phyloP scores from a whole-genome alignment of 2,797 vertebrate species.

The Lepilemur ruficaudatus region DNA sequence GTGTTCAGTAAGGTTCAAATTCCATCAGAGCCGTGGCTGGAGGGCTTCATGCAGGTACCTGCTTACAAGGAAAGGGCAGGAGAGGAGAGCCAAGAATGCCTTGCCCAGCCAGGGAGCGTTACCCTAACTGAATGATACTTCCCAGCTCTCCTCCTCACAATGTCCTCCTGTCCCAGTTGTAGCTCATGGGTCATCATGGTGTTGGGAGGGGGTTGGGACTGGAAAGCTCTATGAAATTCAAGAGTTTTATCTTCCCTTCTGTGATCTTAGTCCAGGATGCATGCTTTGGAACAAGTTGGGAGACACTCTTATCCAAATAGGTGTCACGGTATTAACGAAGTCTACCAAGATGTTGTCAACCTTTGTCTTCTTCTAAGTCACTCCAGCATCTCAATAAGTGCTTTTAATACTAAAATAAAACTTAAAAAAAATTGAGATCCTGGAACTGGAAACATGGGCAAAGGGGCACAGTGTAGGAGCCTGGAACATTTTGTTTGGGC shows the following conservation, averaged over 20 bases:
- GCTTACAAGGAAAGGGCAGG: background rate
- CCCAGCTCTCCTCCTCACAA: background rate
- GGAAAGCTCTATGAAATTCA: background rate
- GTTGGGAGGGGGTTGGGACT: background rate
- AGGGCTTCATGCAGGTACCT: background rate
- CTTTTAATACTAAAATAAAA: background rate
- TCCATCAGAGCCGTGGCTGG: background rate
- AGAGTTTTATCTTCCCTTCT: background rate
- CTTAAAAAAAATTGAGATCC: background rate
- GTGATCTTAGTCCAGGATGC: background rate
- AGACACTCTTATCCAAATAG: background rate
- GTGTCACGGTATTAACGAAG: background rate
- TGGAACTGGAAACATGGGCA: background rate
- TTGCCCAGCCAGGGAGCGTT: background rate
- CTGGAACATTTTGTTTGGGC: background rate
- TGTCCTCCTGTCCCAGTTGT: accelerated
- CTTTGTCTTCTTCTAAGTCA: background rate
- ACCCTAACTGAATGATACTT: background rate
- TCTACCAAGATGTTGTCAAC: background rate
- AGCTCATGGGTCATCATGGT: background rate
- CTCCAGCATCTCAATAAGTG: background rate
- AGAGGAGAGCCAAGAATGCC: background rate
- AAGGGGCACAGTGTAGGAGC: background rate
- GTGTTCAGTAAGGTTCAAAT: background rate
- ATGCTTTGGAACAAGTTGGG: background rate